A percentile compares a stretch with the other conserved stretches of the same genome.
Conservation (phyloP, 2,797 vertebrate genomes). For the Helarctos malayanus region DNA sequence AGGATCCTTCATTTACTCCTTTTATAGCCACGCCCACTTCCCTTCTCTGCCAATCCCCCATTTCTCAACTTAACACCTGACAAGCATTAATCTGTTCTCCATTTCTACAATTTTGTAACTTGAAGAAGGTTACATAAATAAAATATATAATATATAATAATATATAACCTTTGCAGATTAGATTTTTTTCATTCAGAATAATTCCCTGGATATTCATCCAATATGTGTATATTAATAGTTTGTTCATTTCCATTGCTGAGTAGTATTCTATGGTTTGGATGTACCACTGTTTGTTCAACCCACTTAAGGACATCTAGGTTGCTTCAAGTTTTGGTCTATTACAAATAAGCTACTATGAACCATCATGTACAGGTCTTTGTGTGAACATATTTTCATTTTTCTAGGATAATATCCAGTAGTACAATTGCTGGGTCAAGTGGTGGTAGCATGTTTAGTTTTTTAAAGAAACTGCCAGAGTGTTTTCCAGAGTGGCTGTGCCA, state of each 20-base stretch:
- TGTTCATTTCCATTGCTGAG: neutral
- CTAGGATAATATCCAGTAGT: neutral
- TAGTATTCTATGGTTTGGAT: neutral
- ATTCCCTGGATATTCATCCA: neutral
- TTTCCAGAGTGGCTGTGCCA: neutral
- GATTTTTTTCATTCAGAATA: neutral
- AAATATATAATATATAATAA: neutral
- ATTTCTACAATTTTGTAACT: neutral
- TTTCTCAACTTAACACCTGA: neutral
- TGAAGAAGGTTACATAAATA: conserved; percentile 11
- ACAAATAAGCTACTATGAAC: conserved; percentile 1
- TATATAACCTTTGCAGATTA: neutral
- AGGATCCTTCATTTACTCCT: neutral
- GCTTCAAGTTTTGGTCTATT: neutral
- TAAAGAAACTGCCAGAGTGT: neutral
- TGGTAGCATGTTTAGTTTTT: neutral
- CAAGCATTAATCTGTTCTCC: neutral
- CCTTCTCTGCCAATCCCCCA: neutral
- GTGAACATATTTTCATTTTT: neutral
- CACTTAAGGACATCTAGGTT: neutral
- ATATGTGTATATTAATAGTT: neutral
- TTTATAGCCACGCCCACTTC: neutral
- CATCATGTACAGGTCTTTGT: neutral
- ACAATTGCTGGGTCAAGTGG: neutral
- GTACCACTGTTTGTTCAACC: neutral